Base-by-base conservation (phyloP, 2,888 invertebrate species). In the Drosophila diplacantha region DNA sequence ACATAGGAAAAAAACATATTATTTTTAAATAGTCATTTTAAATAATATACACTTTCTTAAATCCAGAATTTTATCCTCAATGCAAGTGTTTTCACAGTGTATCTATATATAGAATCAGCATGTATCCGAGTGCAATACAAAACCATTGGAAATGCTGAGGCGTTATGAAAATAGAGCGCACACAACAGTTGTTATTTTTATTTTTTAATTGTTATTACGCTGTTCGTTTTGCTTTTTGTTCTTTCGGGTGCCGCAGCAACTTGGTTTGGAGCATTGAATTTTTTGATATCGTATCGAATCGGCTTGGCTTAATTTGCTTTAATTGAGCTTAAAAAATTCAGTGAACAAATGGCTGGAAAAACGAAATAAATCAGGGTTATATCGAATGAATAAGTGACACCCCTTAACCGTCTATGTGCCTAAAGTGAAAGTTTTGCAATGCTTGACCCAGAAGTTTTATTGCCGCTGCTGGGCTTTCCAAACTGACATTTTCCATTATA, bases 81-180 rank as follows among this genome's bases (percentile, higher is more conserved):
- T 47, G 18, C 18, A 3, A 44, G 12, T 50, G 29, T 54, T 50
- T 29, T 50, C 37, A 9, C 54, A 55, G 54, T 55, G 58, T 53
- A 53, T 47, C 43, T 56, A 32, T 61, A 61, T 70, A 60, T 59
- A 52, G 38, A 34, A 41, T 29, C 53, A 31, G 59, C 50, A 39
- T 68, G 46, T 68, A 50, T 70, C 44, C 50, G 41, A 67, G 54
- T 71, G 53, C 67, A 72, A 74, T 61, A 70, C 74, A 74, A 43
- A 74, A 75, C 72, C 69, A 68, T 65, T 73, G 57, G 75, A 79
- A 81, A 80, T 71, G 80, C 80, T 80, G 83, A 81, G 81, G 78
- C 80, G 83, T 83, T 81, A 78, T 76, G 72, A 80, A 81, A 79
- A 78, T 78, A 79, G 82, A 81, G 76, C 78, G 55, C 69, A 62